Percentiles rank a stretch among this genome's conserved stretches.
Conservation (phyloP, 2,113 vertebrate species). For the Crotophaga sulcirostris region DNA sequence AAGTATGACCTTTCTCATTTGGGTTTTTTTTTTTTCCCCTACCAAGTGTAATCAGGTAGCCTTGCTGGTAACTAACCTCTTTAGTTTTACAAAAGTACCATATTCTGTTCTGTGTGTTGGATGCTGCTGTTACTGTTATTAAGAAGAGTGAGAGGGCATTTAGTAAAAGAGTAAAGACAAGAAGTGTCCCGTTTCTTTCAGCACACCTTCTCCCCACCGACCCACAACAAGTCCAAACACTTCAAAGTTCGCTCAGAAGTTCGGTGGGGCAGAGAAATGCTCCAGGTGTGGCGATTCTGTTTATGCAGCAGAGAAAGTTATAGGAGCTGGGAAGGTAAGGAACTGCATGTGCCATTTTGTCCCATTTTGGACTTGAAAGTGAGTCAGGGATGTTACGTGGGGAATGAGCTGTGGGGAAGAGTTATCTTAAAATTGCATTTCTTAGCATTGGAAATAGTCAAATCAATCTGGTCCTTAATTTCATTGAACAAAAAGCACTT, state of each 20-base stretch:
- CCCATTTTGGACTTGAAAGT: neutral
- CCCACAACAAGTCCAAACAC: constrained; percentile 90
- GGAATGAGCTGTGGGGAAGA: neutral
- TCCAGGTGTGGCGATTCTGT: constrained; percentile 90
- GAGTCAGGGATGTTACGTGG: neutral
- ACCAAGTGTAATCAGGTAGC: neutral
- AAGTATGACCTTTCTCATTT: neutral
- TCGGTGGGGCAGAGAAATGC: constrained; percentile 90
- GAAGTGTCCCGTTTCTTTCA: neutral
- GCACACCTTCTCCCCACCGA: constrained; percentile 77
- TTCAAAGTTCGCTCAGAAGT: constrained; percentile 95
- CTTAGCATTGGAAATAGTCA: neutral
- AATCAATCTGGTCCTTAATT: neutral
- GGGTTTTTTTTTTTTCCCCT: no score
- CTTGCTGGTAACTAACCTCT: neutral
- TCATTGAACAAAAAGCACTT: neutral
- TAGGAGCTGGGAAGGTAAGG: constrained; percentile 93
- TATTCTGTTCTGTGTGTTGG: neutral
- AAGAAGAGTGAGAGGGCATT: neutral
- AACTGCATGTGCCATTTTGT: neutral
- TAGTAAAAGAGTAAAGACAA: neutral
- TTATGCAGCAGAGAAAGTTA: constrained; percentile 93
- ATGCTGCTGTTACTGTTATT: neutral
- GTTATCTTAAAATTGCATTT: neutral
- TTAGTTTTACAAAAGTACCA: neutral